A percentile compares a stretch with the other conserved stretches of the same genome.
Conservation (phyloP, 37 sponge, comb jelly and placozoan species). For the Hexactinellida sp. region DNA sequence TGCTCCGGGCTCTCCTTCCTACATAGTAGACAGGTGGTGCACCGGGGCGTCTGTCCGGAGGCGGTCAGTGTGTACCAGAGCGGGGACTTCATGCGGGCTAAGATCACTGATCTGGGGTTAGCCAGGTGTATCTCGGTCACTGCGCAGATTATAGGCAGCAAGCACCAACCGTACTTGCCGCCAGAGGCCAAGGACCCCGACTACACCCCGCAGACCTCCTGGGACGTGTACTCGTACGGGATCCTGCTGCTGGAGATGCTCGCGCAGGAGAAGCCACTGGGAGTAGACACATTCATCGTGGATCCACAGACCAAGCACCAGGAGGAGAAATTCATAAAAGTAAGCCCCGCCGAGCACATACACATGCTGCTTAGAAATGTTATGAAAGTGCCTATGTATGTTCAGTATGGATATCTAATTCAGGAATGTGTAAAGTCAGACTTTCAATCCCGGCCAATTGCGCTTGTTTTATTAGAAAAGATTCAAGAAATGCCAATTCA, state of each 20-base stretch:
- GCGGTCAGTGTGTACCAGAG: neutral
- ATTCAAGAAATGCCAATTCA: conserved; percentile 1
- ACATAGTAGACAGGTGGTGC: conserved; percentile 16
- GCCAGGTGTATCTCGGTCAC: neutral
- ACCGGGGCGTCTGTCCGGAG: neutral
- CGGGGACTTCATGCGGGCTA: neutral
- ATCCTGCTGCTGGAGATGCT: neutral
- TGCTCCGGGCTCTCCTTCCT: neutral
- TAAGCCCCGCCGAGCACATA: neutral
- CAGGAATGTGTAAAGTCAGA: neutral
- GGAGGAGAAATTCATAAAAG: neutral
- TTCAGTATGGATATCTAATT: neutral
- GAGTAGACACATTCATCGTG: neutral
- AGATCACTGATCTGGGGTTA: neutral
- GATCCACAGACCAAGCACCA: conserved; percentile 13
- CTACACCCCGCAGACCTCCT: neutral
- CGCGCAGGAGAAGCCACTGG: neutral
- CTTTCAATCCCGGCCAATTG: neutral
- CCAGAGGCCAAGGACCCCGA: neutral
- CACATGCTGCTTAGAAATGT: neutral
- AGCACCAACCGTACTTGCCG: neutral
- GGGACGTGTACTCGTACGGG: neutral
- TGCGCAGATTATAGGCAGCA: neutral
- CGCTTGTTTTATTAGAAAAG: neutral
- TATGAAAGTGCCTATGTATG: neutral